These are phyloP conservation scores for Lutraria rhynchaena DNA, from an alignment of 1,140 invertebrate species.

Conservation along the genomic window DNA sequence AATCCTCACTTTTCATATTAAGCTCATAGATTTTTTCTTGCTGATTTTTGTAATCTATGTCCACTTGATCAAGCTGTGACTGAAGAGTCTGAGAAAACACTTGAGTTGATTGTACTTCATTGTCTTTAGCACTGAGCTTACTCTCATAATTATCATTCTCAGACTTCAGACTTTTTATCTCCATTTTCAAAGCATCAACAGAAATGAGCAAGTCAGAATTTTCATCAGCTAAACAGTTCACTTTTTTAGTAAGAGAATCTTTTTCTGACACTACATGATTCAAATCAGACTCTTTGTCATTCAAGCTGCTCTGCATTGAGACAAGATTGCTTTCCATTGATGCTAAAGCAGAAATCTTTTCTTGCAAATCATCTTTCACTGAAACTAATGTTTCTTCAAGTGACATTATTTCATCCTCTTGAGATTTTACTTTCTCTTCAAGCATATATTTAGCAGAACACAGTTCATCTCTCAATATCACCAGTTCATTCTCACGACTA, in stretches of 20 bases:
- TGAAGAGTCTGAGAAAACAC: constrained; percentile 45
- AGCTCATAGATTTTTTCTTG: constrained; percentile 35
- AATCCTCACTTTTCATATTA: constrained; percentile 6
- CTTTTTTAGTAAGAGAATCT: neutral
- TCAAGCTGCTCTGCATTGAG: neutral
- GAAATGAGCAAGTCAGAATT: constrained; percentile 23
- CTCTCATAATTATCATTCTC: constrained; percentile 26
- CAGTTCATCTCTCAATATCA: constrained; percentile 4
- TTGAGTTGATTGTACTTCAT: constrained; percentile 40
- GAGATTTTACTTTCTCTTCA: constrained; percentile 2
- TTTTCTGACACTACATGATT: constrained; percentile 4
- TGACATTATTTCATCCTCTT: neutral
- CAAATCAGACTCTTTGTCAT: neutral
- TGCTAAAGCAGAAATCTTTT: neutral
- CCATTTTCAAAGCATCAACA: constrained; percentile 31
- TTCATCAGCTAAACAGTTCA: constrained; percentile 22
- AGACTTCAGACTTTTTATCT: constrained; percentile 3
- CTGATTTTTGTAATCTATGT: constrained; percentile 19
- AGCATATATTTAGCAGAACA: neutral
- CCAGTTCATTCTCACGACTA: constrained; percentile 39
- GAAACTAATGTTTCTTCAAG: constrained; percentile 9
- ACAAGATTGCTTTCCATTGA: constrained; percentile 2
- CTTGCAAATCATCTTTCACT: constrained; percentile 5
- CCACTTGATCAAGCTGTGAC: constrained; percentile 40
- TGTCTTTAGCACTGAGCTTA: constrained; percentile 23